phyloP scores from a whole-genome alignment of 2,888 invertebrate genomes.

The Apotomis betuletana region DNA sequence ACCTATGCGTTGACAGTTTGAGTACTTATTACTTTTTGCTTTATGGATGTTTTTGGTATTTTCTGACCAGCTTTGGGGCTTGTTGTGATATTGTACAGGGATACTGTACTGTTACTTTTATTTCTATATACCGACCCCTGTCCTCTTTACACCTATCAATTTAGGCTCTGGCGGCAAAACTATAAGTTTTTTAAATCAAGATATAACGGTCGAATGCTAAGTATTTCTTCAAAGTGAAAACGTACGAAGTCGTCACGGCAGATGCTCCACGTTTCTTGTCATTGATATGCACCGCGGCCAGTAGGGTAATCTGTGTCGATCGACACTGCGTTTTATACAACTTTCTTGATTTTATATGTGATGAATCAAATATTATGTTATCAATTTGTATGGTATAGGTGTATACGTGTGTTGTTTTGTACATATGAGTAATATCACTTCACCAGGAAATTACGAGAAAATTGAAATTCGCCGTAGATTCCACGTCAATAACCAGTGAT shows the following conservation, averaged over 20 bases:
- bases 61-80: too few species aligned
- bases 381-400: not conserved
- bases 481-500: not conserved
- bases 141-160: too few species aligned
- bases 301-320: slow-evolving; percentile 34
- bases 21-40: not conserved
- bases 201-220: slow-evolving; percentile 21
- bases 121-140: too few species aligned
- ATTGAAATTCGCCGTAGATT: not conserved
- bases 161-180: too few species aligned
- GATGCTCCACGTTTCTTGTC: slow-evolving; percentile 32
- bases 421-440: too few species aligned
- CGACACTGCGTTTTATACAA: slow-evolving; percentile 20
- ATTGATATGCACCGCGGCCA: slow-evolving; percentile 34
- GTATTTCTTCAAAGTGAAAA: slow-evolving; percentile 26
- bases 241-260: slow-evolving; percentile 33
- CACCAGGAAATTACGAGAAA: not conserved
- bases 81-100: too few species aligned
- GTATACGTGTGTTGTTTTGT: too few species aligned
- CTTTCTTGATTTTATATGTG: slow-evolving; percentile 22
- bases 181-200: too few species aligned
- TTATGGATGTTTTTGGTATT: too few species aligned
- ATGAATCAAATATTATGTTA: not conserved
- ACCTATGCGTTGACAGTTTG: not conserved
- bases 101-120: too few species aligned